Conservation (phyloP, 2,113 vertebrate species). For the Dermatemys mawii region DNA sequence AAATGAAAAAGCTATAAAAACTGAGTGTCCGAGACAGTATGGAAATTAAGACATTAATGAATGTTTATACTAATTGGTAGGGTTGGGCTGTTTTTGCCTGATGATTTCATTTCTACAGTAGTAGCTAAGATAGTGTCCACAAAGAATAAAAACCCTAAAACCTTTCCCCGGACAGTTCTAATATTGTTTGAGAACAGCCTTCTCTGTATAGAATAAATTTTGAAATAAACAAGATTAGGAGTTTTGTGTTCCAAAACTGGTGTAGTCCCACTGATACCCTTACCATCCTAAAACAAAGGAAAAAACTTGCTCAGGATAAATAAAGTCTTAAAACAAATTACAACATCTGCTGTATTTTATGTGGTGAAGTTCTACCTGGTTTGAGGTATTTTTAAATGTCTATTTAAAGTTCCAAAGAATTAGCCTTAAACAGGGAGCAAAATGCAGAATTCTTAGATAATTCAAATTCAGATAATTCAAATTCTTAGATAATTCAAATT, state of each 20-base stretch:
- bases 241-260: background rate
- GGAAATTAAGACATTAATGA: background rate
- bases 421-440: slow-evolving; percentile 28
- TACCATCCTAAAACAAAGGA: slow-evolving; percentile 23
- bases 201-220: slow-evolving; percentile 34
- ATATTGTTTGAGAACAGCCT: background rate
- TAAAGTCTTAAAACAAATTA: slow-evolving; percentile 30
- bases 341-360: slow-evolving; percentile 28
- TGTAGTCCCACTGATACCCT: slow-evolving; percentile 14
- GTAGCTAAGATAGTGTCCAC: background rate
- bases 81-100: background rate
- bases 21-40: background rate
- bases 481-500: slow-evolving; percentile 49
- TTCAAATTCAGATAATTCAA: slow-evolving; percentile 49
- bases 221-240: slow-evolving; percentile 44
- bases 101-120: background rate
- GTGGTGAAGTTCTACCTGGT: background rate
- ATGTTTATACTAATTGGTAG: background rate
- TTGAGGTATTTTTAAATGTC: background rate
- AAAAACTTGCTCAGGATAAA: slow-evolving; percentile 21
- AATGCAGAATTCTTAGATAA: slow-evolving; percentile 51
- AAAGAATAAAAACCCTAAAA: slow-evolving; percentile 7
- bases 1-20: background rate
- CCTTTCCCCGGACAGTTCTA: background rate
- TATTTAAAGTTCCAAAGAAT: slow-evolving; percentile 37